A percentile compares a stretch with the other conserved stretches of the same genome.
Evolutionary conservation across 2,113 vertebrate genomes (phyloP).

Genomic region (Heterotilapia buettikoferi): DNA sequence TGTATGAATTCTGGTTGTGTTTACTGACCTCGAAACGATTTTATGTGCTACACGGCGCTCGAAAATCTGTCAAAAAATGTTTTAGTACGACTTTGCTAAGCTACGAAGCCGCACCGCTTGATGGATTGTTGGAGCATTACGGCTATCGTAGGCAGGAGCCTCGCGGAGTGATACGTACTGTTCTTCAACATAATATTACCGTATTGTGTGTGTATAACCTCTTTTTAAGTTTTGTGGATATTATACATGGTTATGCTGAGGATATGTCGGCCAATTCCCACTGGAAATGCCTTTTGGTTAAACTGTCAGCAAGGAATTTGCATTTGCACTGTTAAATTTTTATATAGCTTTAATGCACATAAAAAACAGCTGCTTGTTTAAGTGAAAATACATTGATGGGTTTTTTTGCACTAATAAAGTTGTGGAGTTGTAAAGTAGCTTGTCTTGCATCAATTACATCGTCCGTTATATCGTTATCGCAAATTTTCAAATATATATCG

Average conservation of each 20-base stretch:
- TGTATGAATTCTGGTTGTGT: rapidly evolving
- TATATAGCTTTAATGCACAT: rapidly evolving
- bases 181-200: rapidly evolving
- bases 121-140: background rate
- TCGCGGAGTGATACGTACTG: background rate
- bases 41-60: rapidly evolving
- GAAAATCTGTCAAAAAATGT: background rate
- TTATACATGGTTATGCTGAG: rapidly evolving
- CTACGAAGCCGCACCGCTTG: rapidly evolving
- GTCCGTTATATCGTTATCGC: background rate
- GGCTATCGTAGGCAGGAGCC: rapidly evolving
- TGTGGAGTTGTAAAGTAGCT: background rate
- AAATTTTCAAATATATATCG: background rate
- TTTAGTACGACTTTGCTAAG: rapidly evolving
- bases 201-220: background rate
- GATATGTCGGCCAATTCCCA: rapidly evolving
- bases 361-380: background rate
- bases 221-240: background rate
- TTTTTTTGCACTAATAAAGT: background rate
- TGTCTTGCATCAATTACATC: too few species aligned
- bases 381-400: background rate
- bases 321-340: rapidly evolving
- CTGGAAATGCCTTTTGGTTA: background rate
- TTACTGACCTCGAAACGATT: background rate
- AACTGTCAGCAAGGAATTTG: background rate